Percentiles rank a stretch among this genome's conserved stretches.
Evolutionary conservation across 2,113 vertebrate species (phyloP).

Genomic region (Neomonachus schauinslandi): DNA sequence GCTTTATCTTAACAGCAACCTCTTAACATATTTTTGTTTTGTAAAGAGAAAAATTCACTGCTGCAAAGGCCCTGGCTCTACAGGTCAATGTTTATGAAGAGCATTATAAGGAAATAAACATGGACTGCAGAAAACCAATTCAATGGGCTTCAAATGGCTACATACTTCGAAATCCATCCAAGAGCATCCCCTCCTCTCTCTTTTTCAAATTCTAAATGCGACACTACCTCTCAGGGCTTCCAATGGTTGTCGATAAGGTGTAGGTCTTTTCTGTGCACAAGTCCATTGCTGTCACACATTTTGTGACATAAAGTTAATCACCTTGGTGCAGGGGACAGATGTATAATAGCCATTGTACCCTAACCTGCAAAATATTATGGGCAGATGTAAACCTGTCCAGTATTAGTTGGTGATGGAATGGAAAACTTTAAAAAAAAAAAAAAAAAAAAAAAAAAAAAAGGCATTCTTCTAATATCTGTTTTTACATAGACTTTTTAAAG

Average conservation of each 20-base stretch:
- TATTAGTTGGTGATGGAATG: background rate
- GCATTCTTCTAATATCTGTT: background rate
- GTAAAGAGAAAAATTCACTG: background rate
- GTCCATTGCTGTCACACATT: background rate
- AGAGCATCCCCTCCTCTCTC: background rate
- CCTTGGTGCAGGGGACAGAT: background rate
- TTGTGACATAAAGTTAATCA: background rate
- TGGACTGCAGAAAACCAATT: background rate
- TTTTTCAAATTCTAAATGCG: background rate
- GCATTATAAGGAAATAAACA: background rate
- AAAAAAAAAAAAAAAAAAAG: background rate
- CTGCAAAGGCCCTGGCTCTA: background rate
- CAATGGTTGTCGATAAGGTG: background rate
- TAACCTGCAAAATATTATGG: background rate
- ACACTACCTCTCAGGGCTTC: background rate
- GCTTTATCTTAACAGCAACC: background rate
- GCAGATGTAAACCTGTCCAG: background rate
- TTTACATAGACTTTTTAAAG: background rate
- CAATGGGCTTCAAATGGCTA: background rate
- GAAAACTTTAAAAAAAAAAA: background rate
- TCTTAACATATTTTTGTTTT: constrained; percentile 28
- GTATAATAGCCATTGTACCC: background rate
- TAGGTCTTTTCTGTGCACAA: background rate
- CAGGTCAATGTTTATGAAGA: background rate
- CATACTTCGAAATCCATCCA: background rate